phyloP scores from a whole-genome alignment of 2,113 vertebrate species.

The Mastomys natalensis region DNA sequence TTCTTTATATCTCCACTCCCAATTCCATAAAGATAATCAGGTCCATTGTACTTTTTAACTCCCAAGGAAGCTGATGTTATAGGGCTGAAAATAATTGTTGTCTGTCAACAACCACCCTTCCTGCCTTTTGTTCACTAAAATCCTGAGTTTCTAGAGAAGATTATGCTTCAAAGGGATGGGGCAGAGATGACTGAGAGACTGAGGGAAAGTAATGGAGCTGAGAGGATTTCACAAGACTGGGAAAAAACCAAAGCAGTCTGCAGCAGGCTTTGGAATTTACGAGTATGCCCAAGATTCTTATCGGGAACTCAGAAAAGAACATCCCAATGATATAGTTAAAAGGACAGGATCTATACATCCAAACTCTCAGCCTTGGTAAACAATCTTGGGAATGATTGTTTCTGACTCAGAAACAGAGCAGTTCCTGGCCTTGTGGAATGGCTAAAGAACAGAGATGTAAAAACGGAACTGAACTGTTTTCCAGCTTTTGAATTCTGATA shows the following conservation, averaged over 20 bases:
- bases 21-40: conserved; percentile 52
- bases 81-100: conserved; percentile 53
- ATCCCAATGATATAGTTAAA: background rate
- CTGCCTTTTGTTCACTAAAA: conserved; percentile 69
- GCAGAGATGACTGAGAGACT: background rate
- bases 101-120: conserved; percentile 57
- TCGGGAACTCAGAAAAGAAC: conserved; percentile 5
- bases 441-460: background rate
- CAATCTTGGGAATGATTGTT: background rate
- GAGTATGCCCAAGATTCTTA: background rate
- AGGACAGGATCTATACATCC: background rate
- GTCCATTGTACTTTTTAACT: conserved; percentile 36
- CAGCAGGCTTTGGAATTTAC: conserved; percentile 5
- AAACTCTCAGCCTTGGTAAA: conserved; percentile 17
- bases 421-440: background rate
- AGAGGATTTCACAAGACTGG: background rate
- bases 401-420: background rate
- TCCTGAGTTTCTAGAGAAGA: conserved; percentile 21
- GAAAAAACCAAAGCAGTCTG: background rate
- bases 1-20: conserved; percentile 18
- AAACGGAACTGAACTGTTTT: background rate
- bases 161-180: background rate
- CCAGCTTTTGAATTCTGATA: background rate
- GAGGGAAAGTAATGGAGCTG: background rate
- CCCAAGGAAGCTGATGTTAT: conserved; percentile 33